Percentiles rank a stretch among this genome's conserved stretches.
Evolutionary conservation across 35 echinoderm and acorn worm species (phyloP).

Genomic region (Acanthaster planci): DNA sequence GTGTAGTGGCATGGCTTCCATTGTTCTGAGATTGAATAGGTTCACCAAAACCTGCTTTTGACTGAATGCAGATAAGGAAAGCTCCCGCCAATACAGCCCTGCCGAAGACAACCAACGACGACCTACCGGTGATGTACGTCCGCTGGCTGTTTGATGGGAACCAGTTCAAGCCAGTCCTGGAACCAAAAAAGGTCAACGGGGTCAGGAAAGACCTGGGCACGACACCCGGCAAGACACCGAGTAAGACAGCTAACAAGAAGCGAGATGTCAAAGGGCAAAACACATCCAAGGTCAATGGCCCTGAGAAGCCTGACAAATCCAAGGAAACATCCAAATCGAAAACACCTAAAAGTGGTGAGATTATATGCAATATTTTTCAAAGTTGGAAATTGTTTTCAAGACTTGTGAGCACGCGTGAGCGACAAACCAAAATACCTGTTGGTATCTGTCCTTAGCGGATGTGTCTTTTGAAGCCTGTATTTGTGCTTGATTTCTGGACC

Average conservation of each 20-base stretch:
- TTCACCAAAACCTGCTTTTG: too few relatives aligned
- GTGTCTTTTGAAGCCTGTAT: too few relatives aligned
- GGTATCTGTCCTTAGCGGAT: too few relatives aligned
- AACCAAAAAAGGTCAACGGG: not conserved
- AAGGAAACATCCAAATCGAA: not conserved
- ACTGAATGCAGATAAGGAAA: not conserved
- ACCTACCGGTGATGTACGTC: conserved; percentile 33
- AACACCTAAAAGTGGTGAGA: conserved; percentile 13
- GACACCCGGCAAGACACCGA: not conserved
- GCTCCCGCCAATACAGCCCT: not conserved
- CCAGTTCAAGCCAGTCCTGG: conserved; percentile 7
- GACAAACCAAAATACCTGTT: too few relatives aligned
- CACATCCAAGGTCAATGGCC: not conserved
- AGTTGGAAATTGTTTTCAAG: too few relatives aligned
- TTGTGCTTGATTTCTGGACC: too few relatives aligned
- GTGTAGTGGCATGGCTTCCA: too few relatives aligned
- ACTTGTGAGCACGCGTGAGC: too few relatives aligned
- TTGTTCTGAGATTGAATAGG: too few relatives aligned
- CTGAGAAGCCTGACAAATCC: not conserved
- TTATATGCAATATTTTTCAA: too few relatives aligned
- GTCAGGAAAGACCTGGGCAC: not conserved
- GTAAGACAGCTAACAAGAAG: not conserved
- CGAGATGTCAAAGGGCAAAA: not conserved
- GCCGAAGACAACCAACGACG: not conserved
- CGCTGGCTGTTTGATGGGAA: conserved; percentile 40